phyloP scores from a whole-genome alignment of 2,113 vertebrate genomes.

The Sclerurus mexicanus region DNA sequence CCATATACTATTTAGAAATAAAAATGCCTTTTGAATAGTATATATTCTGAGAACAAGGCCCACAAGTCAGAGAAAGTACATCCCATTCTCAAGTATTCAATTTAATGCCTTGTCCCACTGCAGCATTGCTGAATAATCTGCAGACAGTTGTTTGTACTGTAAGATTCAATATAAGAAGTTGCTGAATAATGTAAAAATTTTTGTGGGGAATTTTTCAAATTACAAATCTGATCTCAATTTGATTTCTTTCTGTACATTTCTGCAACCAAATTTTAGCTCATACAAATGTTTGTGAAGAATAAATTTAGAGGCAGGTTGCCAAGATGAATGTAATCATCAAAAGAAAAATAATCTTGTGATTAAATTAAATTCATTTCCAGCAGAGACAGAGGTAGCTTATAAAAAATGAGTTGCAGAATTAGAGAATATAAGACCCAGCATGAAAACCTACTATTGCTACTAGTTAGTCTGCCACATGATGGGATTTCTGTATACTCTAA shows the following conservation, averaged over 20 bases:
- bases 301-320: neutral
- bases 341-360: conserved; percentile 1
- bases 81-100: neutral
- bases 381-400: neutral
- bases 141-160: neutral
- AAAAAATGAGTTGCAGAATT: neutral
- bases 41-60: neutral
- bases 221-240: neutral
- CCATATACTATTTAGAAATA: neutral
- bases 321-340: neutral
- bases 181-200: neutral
- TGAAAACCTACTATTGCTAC: neutral
- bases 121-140: neutral
- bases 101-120: neutral
- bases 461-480: neutral
- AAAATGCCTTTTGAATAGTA: neutral
- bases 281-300: neutral
- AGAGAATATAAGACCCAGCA: neutral
- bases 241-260: neutral
- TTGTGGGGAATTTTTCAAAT: neutral
- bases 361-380: conserved; percentile 23
- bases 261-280: neutral
- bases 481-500: neutral
- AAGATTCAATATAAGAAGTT: neutral
- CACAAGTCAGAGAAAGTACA: neutral